A percentile compares a stretch with the other conserved stretches of the same genome.
Conservation (phyloP, 1,140 invertebrate species). For the Popillia japonica region DNA sequence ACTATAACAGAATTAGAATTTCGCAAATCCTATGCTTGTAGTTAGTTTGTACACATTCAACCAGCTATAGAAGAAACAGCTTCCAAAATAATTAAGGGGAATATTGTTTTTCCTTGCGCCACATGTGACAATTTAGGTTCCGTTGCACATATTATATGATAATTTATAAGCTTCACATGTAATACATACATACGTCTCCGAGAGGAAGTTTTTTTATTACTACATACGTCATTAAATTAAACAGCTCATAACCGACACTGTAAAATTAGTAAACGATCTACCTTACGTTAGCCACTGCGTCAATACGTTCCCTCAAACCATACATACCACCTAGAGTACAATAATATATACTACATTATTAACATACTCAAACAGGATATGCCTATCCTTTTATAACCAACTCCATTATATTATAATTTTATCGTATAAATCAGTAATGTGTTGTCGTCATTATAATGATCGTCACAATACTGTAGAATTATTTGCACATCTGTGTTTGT, state of each 20-base stretch:
- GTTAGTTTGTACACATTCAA: too few relatives aligned
- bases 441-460: too few relatives aligned
- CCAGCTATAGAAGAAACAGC: too few relatives aligned
- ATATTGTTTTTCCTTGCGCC: background rate
- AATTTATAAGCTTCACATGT: background rate
- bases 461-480: background rate
- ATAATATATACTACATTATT: conserved; percentile 27
- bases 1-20: too few relatives aligned
- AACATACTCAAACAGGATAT: conserved; percentile 1
- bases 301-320: background rate
- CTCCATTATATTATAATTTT: conserved; percentile 32
- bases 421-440: conserved; percentile 20
- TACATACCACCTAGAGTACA: background rate
- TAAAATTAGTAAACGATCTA: background rate
- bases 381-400: conserved; percentile 9
- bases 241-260: background rate
- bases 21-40: too few relatives aligned
- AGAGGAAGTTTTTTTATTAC: conserved; percentile 25
- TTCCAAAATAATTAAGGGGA: too few relatives aligned
- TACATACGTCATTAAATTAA: conserved; percentile 29
- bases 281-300: background rate
- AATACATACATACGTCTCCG: background rate
- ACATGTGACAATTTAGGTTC: conserved; percentile 22
- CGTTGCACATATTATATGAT: background rate
- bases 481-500: background rate